phyloP scores from a whole-genome alignment of 2,113 vertebrate genomes.

The Chaetops frenatus region DNA sequence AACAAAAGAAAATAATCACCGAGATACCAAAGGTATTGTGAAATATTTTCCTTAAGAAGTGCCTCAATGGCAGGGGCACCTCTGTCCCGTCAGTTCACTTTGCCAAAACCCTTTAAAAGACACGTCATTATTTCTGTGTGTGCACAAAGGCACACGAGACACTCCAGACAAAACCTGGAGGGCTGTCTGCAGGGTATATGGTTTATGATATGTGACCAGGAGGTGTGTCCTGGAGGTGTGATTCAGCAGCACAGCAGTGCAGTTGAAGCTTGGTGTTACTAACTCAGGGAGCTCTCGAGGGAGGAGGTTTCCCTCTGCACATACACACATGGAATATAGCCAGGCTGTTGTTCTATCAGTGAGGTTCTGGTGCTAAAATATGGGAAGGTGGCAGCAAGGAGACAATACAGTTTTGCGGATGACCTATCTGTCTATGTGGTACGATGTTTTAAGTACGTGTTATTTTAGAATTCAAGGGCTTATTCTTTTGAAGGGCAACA shows the following conservation, averaged over 20 bases:
- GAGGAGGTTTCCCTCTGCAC: background rate
- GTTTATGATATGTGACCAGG: background rate
- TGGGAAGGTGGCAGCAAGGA: background rate
- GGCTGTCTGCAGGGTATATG: background rate
- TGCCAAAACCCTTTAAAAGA: background rate
- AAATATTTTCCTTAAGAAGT: background rate
- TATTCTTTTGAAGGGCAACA: background rate
- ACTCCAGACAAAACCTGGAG: background rate
- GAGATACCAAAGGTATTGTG: background rate
- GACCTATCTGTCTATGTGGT: background rate
- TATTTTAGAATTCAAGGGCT: background rate
- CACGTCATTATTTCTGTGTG: background rate
- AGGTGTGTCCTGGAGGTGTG: background rate
- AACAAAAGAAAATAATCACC: background rate
- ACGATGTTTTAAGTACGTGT: rapidly evolving
- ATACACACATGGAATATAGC: background rate
- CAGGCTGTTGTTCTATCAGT: background rate
- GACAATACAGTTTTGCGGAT: background rate
- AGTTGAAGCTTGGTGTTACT: background rate
- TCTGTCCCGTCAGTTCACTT: background rate
- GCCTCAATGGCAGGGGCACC: background rate
- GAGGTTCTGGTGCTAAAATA: background rate
- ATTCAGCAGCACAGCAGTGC: background rate
- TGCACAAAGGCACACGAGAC: background rate
- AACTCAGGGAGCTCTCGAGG: background rate